phyloP scores from a whole-genome alignment of 2,888 invertebrate genomes.

The Nomada lathburiana region DNA sequence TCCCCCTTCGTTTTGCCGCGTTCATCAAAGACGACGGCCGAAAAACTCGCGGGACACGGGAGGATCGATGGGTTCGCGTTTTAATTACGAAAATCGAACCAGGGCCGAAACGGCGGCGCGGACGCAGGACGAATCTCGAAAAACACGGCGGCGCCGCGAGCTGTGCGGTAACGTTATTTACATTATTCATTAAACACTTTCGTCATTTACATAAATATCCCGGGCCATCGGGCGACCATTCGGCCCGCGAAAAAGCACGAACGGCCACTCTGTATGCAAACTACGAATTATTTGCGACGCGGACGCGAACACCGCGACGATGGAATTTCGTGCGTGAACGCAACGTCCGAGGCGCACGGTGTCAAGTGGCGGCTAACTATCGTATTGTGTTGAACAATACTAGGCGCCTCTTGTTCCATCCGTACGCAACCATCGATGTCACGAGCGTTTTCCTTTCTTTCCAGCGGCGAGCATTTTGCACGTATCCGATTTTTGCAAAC shows the following conservation, averaged over 20 bases:
- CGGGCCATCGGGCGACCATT: slow-evolving; percentile 21
- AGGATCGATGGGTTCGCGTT: slow-evolving; percentile 17
- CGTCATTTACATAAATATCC: slow-evolving; percentile 55
- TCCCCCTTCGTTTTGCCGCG: not conserved
- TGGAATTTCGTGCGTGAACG: slow-evolving; percentile 50
- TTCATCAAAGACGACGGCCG: not conserved
- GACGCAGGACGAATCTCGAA: slow-evolving; percentile 41
- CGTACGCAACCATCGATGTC: not conserved
- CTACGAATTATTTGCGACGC: slow-evolving; percentile 60
- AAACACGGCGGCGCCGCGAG: slow-evolving; percentile 16
- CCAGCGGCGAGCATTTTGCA: not conserved
- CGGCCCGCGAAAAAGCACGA: slow-evolving; percentile 38
- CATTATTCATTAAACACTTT: slow-evolving; percentile 60
- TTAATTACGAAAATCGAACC: slow-evolving; percentile 38
- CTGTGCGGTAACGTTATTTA: slow-evolving; percentile 41
- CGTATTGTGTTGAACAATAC: slow-evolving; percentile 32
- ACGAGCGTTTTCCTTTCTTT: not conserved
- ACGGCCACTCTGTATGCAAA: slow-evolving; percentile 53
- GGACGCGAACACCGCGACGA: slow-evolving; percentile 37
- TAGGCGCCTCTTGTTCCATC: not conserved
- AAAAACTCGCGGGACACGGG: not conserved
- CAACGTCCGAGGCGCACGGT: slow-evolving; percentile 19
- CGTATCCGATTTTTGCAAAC: no score
- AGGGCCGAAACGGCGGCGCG: not conserved
- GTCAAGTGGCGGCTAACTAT: slow-evolving; percentile 36